Conservation (phyloP, 2,113 vertebrate species). For the Eretmochelys imbricata region DNA sequence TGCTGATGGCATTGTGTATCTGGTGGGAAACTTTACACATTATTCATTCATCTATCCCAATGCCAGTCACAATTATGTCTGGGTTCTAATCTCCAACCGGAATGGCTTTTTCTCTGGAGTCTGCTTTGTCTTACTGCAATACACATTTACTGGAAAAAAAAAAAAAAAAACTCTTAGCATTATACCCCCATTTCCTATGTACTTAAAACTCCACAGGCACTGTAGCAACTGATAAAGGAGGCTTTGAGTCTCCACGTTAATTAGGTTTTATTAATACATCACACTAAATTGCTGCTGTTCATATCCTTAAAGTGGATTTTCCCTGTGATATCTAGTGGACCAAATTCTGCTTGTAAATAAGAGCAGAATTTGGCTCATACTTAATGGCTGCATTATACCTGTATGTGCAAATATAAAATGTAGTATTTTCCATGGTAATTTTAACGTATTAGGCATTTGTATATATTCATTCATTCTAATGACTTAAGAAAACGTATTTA, state of each 20-base stretch:
- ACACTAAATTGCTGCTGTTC: neutral
- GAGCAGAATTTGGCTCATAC: neutral
- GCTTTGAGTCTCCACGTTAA: neutral
- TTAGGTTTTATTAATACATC: neutral
- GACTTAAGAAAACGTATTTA: neutral
- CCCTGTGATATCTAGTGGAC: neutral
- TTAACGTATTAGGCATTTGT: neutral
- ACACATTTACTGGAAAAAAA: neutral
- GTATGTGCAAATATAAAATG: neutral
- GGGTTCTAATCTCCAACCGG: constrained; percentile 14
- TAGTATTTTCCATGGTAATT: neutral
- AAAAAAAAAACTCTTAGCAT: neutral
- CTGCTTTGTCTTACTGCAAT: neutral
- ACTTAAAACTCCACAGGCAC: neutral
- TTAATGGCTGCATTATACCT: neutral
- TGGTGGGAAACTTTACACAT: constrained; percentile 10
- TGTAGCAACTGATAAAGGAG: neutral
- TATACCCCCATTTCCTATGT: neutral
- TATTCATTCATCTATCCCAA: constrained; percentile 10
- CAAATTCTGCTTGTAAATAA: neutral
- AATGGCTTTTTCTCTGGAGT: neutral
- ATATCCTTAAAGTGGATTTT: neutral
- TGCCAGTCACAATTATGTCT: constrained; percentile 5
- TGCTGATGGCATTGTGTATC: neutral
- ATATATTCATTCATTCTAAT: neutral